Percentiles rank a stretch among this genome's conserved stretches.
phyloP scores from a whole-genome alignment of 1,140 invertebrate species.

The Zaprionus vittiger region DNA sequence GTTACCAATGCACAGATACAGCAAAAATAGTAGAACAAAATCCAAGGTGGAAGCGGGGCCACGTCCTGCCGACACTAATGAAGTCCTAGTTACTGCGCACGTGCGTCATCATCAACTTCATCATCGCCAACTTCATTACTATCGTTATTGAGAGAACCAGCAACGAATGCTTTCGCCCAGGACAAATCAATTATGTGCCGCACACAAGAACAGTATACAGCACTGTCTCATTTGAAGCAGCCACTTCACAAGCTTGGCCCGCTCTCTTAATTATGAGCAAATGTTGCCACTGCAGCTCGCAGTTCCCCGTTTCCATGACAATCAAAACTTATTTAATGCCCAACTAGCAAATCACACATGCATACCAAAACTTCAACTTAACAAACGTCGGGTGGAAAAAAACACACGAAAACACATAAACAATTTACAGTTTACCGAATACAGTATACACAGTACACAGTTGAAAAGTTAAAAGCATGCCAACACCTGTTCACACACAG shows the following conservation, averaged over 20 bases:
- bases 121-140: slow-evolving; percentile 6
- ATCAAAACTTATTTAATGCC: slow-evolving; percentile 70
- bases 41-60: slow-evolving; percentile 34
- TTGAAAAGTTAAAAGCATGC: slow-evolving; percentile 77
- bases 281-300: slow-evolving; percentile 58
- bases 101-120: slow-evolving; percentile 54
- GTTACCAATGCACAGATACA: slow-evolving; percentile 44
- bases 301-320: slow-evolving; percentile 66
- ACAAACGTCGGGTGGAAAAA: slow-evolving; percentile 31
- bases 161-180: slow-evolving; percentile 47
- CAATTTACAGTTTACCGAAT: slow-evolving; percentile 38
- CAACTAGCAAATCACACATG: slow-evolving; percentile 59
- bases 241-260: slow-evolving; percentile 11
- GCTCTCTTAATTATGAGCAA: slow-evolving; percentile 62
- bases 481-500: slow-evolving; percentile 58
- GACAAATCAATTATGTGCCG: slow-evolving; percentile 71
- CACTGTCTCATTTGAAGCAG: slow-evolving; percentile 10
- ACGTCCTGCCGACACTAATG: slow-evolving; percentile 58
- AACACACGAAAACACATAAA: slow-evolving; percentile 42
- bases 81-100: slow-evolving; percentile 52
- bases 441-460: slow-evolving; percentile 51
- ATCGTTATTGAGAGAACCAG: slow-evolving; percentile 20
- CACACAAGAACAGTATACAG: slow-evolving; percentile 12
- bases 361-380: slow-evolving; percentile 30
- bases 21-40: slow-evolving; percentile 26